A percentile compares a stretch with the other conserved stretches of the same genome.
Evolutionary conservation across 2,113 vertebrate species (phyloP).

Genomic region (Meleagris gallopavo): DNA sequence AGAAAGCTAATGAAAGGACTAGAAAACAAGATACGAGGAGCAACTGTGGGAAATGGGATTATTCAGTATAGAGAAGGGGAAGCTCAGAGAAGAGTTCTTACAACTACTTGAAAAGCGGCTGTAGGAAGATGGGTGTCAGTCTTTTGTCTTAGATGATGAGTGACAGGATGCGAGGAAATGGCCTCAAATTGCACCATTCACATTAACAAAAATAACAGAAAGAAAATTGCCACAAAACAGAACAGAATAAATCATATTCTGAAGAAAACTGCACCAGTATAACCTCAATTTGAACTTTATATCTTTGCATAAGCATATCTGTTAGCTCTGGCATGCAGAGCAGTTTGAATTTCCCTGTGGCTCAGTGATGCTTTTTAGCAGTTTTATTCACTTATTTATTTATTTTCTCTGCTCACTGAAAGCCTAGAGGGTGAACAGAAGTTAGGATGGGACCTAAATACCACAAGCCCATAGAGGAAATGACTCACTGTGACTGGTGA

Average conservation of each 20-base stretch:
- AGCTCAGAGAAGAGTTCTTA: background rate
- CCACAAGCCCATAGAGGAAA: background rate
- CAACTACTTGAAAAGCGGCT: background rate
- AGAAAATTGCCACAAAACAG: background rate
- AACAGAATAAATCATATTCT: background rate
- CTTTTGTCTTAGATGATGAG: background rate
- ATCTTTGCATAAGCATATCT: background rate
- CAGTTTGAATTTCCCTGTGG: conserved; percentile 17
- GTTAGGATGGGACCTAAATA: background rate
- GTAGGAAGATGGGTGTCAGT: background rate
- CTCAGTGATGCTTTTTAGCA: background rate
- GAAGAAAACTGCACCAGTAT: background rate
- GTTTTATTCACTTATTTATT: background rate
- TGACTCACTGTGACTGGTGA: background rate
- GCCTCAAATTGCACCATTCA: background rate
- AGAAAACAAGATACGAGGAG: background rate
- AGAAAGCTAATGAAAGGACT: background rate
- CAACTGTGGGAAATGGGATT: background rate
- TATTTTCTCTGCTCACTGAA: background rate
- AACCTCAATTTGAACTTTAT: background rate
- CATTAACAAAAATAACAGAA: background rate
- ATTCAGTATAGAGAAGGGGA: background rate
- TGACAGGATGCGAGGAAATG: background rate
- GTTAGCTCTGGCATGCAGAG: background rate
- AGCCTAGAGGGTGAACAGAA: conserved; percentile 1